phyloP scores from a whole-genome alignment of 37 sponge, comb jelly and placozoan genomes.

The Bolinopsis microptera region DNA sequence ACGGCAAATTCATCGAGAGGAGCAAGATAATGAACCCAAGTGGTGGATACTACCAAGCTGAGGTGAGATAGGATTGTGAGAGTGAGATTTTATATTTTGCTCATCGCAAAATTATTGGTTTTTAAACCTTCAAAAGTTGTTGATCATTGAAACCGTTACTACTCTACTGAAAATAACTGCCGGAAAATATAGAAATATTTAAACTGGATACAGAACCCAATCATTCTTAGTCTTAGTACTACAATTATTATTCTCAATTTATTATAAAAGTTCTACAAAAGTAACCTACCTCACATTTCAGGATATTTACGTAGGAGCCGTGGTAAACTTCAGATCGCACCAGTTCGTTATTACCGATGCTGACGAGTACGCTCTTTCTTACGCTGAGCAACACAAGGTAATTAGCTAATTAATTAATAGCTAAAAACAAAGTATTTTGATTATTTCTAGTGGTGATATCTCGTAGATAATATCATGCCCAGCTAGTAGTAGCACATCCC shows the following conservation, averaged over 20 bases:
- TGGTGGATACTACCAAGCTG: conserved; percentile 72
- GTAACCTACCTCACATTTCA: conserved; percentile 25
- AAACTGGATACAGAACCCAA: too few species aligned
- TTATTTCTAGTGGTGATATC: neutral
- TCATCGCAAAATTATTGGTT: neutral
- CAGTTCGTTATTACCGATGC: conserved; percentile 85
- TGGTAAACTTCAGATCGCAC: conserved; percentile 78
- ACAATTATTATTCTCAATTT: too few species aligned
- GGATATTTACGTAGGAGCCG: conserved; percentile 86
- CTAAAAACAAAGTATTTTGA: neutral
- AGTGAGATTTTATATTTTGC: neutral
- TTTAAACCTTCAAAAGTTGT: neutral
- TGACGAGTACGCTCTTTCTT: conserved; percentile 92
- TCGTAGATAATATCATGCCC: neutral
- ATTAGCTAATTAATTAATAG: too few species aligned
- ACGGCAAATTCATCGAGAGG: conserved; percentile 89
- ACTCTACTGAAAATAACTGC: neutral
- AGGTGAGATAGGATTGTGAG: conserved; percentile 68
- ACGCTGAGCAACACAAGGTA: conserved; percentile 84
- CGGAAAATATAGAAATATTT: neutral
- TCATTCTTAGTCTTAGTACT: too few species aligned
- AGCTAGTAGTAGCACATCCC: neutral
- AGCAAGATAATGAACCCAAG: conserved; percentile 74
- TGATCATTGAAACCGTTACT: too few species aligned
- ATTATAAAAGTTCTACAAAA: too few species aligned